Evolutionary conservation across 2,113 vertebrate genomes (phyloP), one percentile per base, ranked within the genome.

Genomic region (Todiramphus chloris): DNA sequence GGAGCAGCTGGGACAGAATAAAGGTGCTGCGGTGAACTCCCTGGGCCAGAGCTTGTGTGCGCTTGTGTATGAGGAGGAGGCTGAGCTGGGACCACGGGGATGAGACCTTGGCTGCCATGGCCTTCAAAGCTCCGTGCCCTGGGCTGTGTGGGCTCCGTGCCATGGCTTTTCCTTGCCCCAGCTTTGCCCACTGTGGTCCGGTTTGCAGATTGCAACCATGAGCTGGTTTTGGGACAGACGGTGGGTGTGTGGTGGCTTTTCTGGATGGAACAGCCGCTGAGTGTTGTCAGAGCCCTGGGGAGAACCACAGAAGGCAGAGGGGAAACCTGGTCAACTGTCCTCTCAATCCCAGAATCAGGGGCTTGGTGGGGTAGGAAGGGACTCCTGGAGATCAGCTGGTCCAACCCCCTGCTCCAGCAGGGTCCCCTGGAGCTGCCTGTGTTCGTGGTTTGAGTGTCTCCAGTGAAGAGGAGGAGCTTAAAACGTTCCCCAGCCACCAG

Each of bases 81-180:
- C 51, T 39, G 25, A 33, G 43, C 18, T 2, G 3, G 28, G n/a
- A 53, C 27, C 16, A 48, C 73, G 27, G 62, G 51, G 43, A 28
- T 3, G 20, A 53, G n/a, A 50, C 3, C 1, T 9, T 68, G 3
- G 6, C 19, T 70, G 39, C 39, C 23, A 3, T 7, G 31, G 50
- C 3, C 1, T 10, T 10, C 13, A 5, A 1, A 3, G 59, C 46
- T 67, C 48, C 46, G 16, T 27, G 70, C 46, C 51, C 23, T 6
- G 27, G 90, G 41, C 41, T 27, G 33, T 0, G 5, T 19, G 3
- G 2, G 9, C 50, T n/a, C 25, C 2, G 1, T 44, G n/a, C 31
- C 51, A 12, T 33, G 5, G 46, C 41, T 75, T 39, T 51, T 66
- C 16, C 6, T 24, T 31, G 73, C 39, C n/a, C 33, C 30, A n/a